Percentiles rank a stretch among this genome's conserved stretches.
Evolutionary conservation across 2,797 vertebrate species (phyloP).

Genomic region (Champsocephalus esox): DNA sequence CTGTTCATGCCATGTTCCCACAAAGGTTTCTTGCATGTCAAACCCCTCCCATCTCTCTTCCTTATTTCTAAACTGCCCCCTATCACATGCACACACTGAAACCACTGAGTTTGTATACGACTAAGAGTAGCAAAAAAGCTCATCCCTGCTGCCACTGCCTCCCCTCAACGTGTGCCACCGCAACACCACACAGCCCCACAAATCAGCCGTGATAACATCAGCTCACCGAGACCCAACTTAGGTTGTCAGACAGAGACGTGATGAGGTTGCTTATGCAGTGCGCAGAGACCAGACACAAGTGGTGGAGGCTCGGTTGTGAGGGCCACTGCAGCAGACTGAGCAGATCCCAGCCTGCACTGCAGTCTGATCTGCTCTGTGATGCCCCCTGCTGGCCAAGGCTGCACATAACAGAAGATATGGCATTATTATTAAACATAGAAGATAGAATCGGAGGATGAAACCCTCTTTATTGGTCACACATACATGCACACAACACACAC

Average conservation of each 20-base stretch:
- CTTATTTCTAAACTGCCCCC: neutral
- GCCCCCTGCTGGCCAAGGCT: conserved; percentile 68
- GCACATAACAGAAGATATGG: neutral
- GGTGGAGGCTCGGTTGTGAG: conserved; percentile 47
- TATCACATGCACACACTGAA: conserved; percentile 7
- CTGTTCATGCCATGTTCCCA: too few species aligned
- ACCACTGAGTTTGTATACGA: conserved; percentile 27
- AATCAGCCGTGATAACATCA: conserved; percentile 63
- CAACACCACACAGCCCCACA: conserved; percentile 23
- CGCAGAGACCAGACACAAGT: conserved; percentile 53
- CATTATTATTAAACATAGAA: too few species aligned
- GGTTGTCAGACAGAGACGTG: conserved; percentile 67
- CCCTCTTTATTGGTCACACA: too few species aligned
- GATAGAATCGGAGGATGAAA: too few species aligned
- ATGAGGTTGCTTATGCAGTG: conserved; percentile 71
- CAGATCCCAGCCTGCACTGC: conserved; percentile 58
- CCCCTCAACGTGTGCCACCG: neutral
- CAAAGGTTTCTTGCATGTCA: too few species aligned
- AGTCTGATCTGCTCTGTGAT: conserved; percentile 55
- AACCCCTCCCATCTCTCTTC: too few species aligned
- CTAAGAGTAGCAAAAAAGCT: conserved; percentile 17
- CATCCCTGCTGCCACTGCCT: neutral
- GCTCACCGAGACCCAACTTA: conserved; percentile 66
- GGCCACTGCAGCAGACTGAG: conserved; percentile 72
- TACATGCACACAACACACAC: too few species aligned